Base-by-base conservation (phyloP, 2,113 vertebrate genomes). In the Aspidoscelis tigris region DNA sequence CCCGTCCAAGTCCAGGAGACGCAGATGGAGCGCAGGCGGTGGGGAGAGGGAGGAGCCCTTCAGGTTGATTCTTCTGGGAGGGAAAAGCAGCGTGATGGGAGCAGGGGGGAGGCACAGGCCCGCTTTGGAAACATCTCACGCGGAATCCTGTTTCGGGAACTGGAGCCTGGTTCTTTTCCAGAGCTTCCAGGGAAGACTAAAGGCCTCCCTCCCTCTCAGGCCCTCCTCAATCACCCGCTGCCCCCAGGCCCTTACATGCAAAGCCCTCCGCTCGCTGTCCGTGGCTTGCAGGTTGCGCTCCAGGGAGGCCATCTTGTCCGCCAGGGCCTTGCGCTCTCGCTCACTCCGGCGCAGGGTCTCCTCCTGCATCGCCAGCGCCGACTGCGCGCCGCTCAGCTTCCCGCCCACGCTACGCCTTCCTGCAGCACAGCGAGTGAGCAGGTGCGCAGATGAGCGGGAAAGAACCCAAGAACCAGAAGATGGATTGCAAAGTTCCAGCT, bases 291-390 rank as follows among this genome's bases (percentile, higher is more conserved):
- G 87, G 10, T 88, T 94, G 74, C 96, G 96, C 91, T 98, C 97
- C 89, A 98, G 92, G 8, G 95, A 88, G 9, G 95, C 93, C 87
- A 97, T 90, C 89, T 96, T 94, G 85, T 98, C 97, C 0, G 83
- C 83, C 7, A 95, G 95, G 0, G 90, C 93, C 83, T 95, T 95
- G 43, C 95, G 95, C 84, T 98, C 98, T 86, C 96, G 88, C 84
- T 98, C 97, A 0, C 91, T 92, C 74, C 94, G 95, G 3, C 96
- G 95, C 73, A 95, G 89, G 0, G 75, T 90, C 91, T 99, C 98
- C 85, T 99, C 97, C 91, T 96, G 97, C 91, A 97, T 95, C 22
- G 95, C 94, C 73, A 97, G 94, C 16, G 96, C 70, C 0, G 95
- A 93, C 95, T 97, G 97, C 41, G 94, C 88, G 2, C 95, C 91